Evolutionary conservation across 2,888 invertebrate species (phyloP), one percentile per base, ranked within the genome.

Genomic region (Meghimatium bilineatum): DNA sequence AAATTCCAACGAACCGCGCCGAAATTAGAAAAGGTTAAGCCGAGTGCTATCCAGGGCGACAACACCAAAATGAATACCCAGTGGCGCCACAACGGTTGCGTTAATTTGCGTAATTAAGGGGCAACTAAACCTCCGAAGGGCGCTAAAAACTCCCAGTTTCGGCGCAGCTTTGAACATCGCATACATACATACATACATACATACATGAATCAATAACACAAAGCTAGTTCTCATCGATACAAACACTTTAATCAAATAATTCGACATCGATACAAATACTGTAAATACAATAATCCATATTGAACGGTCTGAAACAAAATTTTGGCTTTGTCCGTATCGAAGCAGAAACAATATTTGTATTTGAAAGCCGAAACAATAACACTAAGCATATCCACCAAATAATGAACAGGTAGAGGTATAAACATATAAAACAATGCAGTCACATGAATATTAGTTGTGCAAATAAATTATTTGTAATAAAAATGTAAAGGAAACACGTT

Each of bases 341-440:
- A 66, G 66, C 66, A 32, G 32, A 66, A 66, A 66, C 14, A 63
- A 63, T 63, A 26, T n/a, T 26, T n/a, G 20, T 63, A 32, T 17
- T 66, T 66, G 32, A 32, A 66, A 66, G 66, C 66, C 17, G 14
- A 63, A 63, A 63, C 63, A 63, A 63, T 63, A 63, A 66, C 66
- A 66, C 32, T 12, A 66, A 66, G 12, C 32, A 66, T 66, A 12
- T 32, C 66, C 32, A 66, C 66, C 12, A 29, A 66, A 32, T 66
- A 32, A 63, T 63, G 29, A 63, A 29, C 63, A 63, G 14, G 63
- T 29, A n/a, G n/a, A n/a, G n/a, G n/a, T n/a, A 29, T 6, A 32
- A 66, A 66, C 32, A 66, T 32, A 66, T 66, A 8, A 32, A 17
- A 63, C 17, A 29, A 29, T 66, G 32, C 32, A 17, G 32, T 20